phyloP scores from a whole-genome alignment of 2,888 invertebrate species.

The Acholoe squamosa region DNA sequence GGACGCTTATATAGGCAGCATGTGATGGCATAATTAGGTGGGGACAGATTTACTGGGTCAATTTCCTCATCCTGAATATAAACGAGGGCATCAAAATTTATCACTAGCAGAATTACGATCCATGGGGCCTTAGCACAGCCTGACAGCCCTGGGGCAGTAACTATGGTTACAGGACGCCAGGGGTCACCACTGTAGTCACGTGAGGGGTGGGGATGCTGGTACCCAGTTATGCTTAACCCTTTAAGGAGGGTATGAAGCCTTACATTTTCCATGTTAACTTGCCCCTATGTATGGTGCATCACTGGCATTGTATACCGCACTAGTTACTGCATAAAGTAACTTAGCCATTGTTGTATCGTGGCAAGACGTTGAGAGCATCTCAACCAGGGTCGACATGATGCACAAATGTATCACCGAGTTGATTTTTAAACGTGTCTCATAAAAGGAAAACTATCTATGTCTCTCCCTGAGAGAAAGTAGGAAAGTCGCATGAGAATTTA shows the following conservation, averaged over 20 bases:
- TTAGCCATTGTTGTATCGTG: too few relatives aligned
- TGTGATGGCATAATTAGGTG: slow-evolving; percentile 15
- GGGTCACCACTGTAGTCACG: background rate
- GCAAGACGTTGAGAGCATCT: too few relatives aligned
- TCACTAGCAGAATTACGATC: slow-evolving; percentile 14
- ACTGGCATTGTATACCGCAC: background rate
- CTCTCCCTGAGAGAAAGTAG: too few relatives aligned
- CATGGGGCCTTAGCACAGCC: slow-evolving; percentile 15
- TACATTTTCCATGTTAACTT: too few relatives aligned
- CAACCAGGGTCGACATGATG: too few relatives aligned
- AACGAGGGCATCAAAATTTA: slow-evolving; percentile 43
- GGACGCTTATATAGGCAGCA: background rate
- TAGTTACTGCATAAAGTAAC: too few relatives aligned
- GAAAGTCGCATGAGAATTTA: too few relatives aligned
- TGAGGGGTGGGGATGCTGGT: background rate
- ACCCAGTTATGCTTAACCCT: background rate
- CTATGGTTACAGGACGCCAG: slow-evolving; percentile 23
- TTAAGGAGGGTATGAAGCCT: too few relatives aligned
- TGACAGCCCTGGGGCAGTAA: slow-evolving; percentile 17
- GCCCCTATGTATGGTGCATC: background rate
- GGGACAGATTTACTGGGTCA: slow-evolving; percentile 38
- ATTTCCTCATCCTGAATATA: slow-evolving; percentile 40
- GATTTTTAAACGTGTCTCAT: too few relatives aligned
- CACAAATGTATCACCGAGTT: too few relatives aligned
- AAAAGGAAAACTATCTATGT: too few relatives aligned